Conservation (phyloP, 2,797 vertebrate species). For the Falco concolor region DNA sequence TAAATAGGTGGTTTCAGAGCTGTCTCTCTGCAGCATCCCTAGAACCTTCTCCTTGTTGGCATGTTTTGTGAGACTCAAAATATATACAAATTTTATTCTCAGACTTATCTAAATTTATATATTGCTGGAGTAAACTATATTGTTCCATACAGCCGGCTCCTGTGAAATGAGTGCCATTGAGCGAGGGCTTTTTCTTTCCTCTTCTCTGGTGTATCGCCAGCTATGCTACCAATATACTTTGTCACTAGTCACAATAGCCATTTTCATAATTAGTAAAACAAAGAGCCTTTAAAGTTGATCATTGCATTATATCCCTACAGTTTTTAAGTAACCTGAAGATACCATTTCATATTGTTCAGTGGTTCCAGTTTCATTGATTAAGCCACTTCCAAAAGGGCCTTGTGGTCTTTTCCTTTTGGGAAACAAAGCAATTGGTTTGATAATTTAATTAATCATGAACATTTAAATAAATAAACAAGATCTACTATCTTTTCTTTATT, state of each 20-base stretch:
- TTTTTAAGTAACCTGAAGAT: background rate
- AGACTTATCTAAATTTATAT: background rate
- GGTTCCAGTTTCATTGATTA: background rate
- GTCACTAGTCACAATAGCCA: background rate
- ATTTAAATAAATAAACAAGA: background rate
- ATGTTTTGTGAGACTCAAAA: background rate
- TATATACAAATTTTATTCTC: background rate
- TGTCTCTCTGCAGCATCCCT: background rate
- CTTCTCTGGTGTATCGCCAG: background rate
- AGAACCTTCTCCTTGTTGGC: background rate
- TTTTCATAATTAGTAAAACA: background rate
- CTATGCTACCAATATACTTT: background rate
- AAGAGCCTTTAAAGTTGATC: background rate
- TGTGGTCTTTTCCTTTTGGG: background rate
- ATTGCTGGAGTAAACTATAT: background rate
- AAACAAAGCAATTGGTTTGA: background rate
- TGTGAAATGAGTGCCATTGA: background rate
- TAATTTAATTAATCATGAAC: background rate
- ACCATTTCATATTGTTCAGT: background rate
- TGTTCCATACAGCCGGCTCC: background rate
- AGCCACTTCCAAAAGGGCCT: background rate
- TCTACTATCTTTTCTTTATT: background rate
- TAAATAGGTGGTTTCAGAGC: background rate
- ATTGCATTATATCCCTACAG: background rate
- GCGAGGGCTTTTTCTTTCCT: background rate